Evolutionary conservation across 64 coral and sea anemone species (phyloP).

Genomic region (Actinia tenebrosa): DNA sequence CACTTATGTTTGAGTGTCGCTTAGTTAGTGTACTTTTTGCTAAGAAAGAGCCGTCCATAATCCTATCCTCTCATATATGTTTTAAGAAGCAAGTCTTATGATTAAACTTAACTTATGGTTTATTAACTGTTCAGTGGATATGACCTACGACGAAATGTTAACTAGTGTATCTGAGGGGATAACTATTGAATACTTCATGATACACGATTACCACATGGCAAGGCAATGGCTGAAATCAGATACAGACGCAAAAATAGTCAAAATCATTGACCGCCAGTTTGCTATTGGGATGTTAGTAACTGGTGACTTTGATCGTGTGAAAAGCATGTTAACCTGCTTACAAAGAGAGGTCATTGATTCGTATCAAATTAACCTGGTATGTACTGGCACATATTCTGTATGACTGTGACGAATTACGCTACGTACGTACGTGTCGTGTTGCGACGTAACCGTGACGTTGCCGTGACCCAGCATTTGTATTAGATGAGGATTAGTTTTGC

Average conservation of each 20-base stretch:
- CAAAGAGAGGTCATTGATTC: slow-evolving; percentile 3
- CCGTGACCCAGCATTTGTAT: too few species aligned
- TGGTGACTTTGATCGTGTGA: not conserved
- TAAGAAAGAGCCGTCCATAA: too few species aligned
- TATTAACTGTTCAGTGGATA: not conserved
- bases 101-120: too few species aligned
- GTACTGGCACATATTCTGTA: not conserved
- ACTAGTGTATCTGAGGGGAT: too few species aligned
- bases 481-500: too few species aligned
- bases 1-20: too few species aligned
- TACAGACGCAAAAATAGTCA: not conserved
- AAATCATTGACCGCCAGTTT: slow-evolving; percentile 10
- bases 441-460: too few species aligned
- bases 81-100: too few species aligned
- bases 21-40: too few species aligned
- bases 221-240: not conserved
- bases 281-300: not conserved
- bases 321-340: not conserved
- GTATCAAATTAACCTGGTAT: not conserved
- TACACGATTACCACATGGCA: slow-evolving; percentile 10
- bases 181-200: not conserved
- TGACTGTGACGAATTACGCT: too few species aligned
- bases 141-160: not conserved
- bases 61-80: too few species aligned
- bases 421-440: too few species aligned